Evolutionary conservation across 2,888 invertebrate genomes (phyloP).

Genomic region (Drosophila lacicola): DNA sequence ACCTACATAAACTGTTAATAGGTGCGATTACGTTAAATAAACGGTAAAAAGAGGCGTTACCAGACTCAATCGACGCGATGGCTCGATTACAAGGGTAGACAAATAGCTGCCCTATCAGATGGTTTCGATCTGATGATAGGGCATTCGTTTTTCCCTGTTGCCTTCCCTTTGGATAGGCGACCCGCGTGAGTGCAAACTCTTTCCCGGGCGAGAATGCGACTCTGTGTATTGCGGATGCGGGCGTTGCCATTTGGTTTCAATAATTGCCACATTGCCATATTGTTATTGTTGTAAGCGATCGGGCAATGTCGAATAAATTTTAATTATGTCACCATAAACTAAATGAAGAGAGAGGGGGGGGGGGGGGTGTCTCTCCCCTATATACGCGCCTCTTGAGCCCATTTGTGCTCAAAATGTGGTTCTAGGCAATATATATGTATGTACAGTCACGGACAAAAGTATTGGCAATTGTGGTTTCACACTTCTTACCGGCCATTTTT

Average conservation of each 20-base stretch:
- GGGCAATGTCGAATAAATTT: constrained; percentile 71
- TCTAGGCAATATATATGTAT: constrained; percentile 29
- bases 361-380: background rate
- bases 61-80: no score
- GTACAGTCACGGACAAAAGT: no score
- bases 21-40: no score
- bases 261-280: constrained; percentile 43
- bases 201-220: background rate
- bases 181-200: background rate
- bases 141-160: no score
- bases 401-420: background rate
- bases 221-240: constrained; percentile 50
- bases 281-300: constrained; percentile 43
- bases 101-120: no score
- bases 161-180: background rate
- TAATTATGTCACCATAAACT: constrained; percentile 78
- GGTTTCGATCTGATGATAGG: no score
- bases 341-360: constrained; percentile 45
- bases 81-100: no score
- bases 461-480: no score
- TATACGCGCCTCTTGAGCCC: background rate
- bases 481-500: no score
- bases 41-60: no score
- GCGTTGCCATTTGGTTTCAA: constrained; percentile 36
- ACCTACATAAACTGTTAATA: no score